A percentile compares a stretch with the other conserved stretches of the same genome.
Evolutionary conservation across 1,140 invertebrate species (phyloP).

Genomic region (Bombus pascuorum): DNA sequence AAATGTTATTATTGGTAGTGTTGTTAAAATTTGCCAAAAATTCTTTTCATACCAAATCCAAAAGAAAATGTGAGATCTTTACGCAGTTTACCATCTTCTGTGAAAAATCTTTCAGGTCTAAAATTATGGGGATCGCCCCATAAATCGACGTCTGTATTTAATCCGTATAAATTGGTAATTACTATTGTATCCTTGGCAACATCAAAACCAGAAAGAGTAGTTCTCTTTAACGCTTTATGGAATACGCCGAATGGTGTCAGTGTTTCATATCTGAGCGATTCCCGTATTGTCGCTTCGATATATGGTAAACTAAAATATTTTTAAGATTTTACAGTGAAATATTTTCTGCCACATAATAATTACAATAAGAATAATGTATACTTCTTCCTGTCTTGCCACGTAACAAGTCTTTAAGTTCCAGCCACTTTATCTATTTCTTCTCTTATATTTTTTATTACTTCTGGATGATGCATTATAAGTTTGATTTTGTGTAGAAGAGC

Average conservation of each 20-base stretch:
- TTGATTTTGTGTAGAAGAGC: conserved; percentile 84
- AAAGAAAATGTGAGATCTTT: conserved; percentile 83
- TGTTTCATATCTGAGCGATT: conserved; percentile 83
- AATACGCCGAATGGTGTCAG: conserved; percentile 83
- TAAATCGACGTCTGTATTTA: conserved; percentile 83
- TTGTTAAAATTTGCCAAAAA: not conserved
- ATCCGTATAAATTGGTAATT: conserved; percentile 81
- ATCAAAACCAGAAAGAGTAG: conserved; percentile 81
- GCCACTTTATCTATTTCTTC: conserved; percentile 88
- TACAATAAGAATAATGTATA: conserved; percentile 55
- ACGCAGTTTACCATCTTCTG: conserved; percentile 75
- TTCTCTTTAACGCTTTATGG: conserved; percentile 79
- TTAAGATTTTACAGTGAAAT: not conserved
- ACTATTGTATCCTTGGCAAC: conserved; percentile 83
- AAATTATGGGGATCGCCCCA: conserved; percentile 89
- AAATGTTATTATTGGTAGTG: not conserved
- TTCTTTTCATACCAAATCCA: conserved; percentile 81
- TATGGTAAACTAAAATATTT: conserved; percentile 82
- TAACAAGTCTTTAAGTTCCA: conserved; percentile 84
- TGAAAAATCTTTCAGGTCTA: conserved; percentile 86
- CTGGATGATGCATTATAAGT: conserved; percentile 85
- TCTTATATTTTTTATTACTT: conserved; percentile 86
- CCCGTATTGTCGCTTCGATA: conserved; percentile 84
- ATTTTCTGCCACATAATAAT: not conserved
- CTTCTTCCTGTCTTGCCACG: conserved; percentile 85